Evolutionary conservation across 2,113 vertebrate genomes (phyloP).

Genomic region (Cryptoleucopteryx plumbea): DNA sequence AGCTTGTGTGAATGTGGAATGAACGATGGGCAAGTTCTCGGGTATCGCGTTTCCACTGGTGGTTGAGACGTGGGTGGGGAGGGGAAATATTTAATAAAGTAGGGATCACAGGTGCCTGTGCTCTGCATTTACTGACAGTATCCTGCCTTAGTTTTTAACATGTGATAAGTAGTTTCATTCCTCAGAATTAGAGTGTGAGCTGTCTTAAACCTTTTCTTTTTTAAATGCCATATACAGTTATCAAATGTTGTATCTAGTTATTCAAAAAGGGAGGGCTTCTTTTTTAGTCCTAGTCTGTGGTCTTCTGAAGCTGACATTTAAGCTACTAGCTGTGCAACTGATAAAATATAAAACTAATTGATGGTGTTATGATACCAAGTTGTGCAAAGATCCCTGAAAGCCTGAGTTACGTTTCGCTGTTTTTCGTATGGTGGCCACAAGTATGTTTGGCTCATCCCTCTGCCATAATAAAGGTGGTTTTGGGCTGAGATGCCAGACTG

Average conservation of each 20-base stretch:
- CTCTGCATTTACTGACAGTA: neutral
- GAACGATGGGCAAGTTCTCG: neutral
- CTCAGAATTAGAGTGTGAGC: neutral
- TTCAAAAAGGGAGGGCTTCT: neutral
- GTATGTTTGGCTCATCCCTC: neutral
- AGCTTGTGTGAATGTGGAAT: neutral
- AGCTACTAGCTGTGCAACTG: neutral
- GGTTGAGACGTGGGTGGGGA: neutral
- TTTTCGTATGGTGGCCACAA: neutral
- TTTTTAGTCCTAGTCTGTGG: neutral
- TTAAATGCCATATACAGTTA: neutral
- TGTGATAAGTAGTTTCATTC: neutral
- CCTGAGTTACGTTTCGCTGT: neutral
- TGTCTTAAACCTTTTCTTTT: neutral
- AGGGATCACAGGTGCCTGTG: neutral
- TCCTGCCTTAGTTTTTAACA: neutral
- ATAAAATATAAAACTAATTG: neutral
- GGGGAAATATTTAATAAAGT: neutral
- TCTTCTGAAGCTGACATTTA: neutral
- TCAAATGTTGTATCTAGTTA: neutral
- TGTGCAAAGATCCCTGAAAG: neutral
- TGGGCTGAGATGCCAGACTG: neutral
- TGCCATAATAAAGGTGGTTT: neutral
- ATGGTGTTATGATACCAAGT: neutral
- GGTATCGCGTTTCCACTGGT: neutral